Conservation (phyloP, 2,888 invertebrate species). For the Amiota mariae region DNA sequence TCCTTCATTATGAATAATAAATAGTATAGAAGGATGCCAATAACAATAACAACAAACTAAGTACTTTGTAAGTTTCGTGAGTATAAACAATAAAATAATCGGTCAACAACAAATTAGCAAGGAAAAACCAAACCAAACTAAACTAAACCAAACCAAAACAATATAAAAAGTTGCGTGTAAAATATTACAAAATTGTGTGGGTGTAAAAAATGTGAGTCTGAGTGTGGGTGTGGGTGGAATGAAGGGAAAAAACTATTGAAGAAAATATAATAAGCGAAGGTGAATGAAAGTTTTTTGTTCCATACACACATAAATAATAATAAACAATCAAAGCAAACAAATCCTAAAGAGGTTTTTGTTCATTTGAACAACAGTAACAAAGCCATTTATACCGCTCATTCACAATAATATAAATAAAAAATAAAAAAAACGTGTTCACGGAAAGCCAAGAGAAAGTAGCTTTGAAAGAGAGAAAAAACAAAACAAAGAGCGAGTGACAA, state of each 20-base stretch:
- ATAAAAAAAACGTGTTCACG: neutral
- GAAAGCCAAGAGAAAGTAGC: neutral
- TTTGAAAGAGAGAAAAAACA: constrained; percentile 6
- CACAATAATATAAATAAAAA: too few relatives aligned
- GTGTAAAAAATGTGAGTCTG: too few relatives aligned
- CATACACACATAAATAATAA: constrained; percentile 2
- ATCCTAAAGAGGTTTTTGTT: constrained; percentile 4
- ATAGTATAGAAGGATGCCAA: too few relatives aligned
- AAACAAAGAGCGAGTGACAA: constrained; percentile 5
- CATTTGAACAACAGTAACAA: neutral
- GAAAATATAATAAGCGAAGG: neutral
- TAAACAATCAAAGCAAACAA: neutral
- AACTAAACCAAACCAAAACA: neutral
- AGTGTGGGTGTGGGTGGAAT: too few relatives aligned
- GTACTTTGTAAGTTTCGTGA: too few relatives aligned
- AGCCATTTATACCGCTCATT: too few relatives aligned
- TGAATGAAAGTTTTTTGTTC: too few relatives aligned
- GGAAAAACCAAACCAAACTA: neutral
- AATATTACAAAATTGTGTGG: too few relatives aligned
- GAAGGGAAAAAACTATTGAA: neutral
- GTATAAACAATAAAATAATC: too few relatives aligned
- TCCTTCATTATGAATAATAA: too few relatives aligned
- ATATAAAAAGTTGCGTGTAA: neutral
- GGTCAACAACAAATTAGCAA: neutral
- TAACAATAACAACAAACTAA: too few relatives aligned